phyloP scores from a whole-genome alignment of 2,888 invertebrate species.

The Atethmia centrago region DNA sequence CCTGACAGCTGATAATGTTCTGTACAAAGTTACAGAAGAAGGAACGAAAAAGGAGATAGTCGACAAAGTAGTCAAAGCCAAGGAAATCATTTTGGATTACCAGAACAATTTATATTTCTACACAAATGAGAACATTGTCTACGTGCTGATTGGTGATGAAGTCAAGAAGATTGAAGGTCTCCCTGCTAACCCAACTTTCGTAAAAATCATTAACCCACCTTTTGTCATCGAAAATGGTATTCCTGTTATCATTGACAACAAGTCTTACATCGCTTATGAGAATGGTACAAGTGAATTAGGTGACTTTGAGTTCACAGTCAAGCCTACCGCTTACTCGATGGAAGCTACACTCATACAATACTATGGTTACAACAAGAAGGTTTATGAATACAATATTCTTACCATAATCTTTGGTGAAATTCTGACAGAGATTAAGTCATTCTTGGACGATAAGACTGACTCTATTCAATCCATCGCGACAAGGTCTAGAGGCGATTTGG shows the following conservation, averaged over 20 bases:
- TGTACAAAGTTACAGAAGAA: slow-evolving; percentile 79
- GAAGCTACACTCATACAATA: slow-evolving; percentile 79
- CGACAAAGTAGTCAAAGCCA: slow-evolving; percentile 72
- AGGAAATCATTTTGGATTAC: slow-evolving; percentile 78
- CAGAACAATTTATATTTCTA: slow-evolving; percentile 78
- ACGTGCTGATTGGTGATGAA: slow-evolving; percentile 69
- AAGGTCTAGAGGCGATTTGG: slow-evolving; percentile 62
- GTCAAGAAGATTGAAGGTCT: slow-evolving; percentile 76
- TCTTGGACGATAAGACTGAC: slow-evolving; percentile 66
- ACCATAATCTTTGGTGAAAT: slow-evolving; percentile 58
- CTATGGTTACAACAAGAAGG: slow-evolving; percentile 79
- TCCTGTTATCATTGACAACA: slow-evolving; percentile 72
- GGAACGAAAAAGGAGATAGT: slow-evolving; percentile 77
- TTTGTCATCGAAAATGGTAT: slow-evolving; percentile 73
- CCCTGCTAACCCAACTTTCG: slow-evolving; percentile 69
- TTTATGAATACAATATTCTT: slow-evolving; percentile 80
- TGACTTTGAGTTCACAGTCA: slow-evolving; percentile 67
- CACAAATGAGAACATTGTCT: slow-evolving; percentile 71
- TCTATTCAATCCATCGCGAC: slow-evolving; percentile 73
- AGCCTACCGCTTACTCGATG: slow-evolving; percentile 76
- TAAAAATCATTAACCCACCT: slow-evolving; percentile 75
- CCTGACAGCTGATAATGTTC: slow-evolving; percentile 74
- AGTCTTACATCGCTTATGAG: slow-evolving; percentile 69
- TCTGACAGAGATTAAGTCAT: slow-evolving; percentile 67
- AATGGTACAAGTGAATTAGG: slow-evolving; percentile 73